Base-by-base conservation (phyloP, 2,888 invertebrate genomes). In the Lottia gigantea region DNA sequence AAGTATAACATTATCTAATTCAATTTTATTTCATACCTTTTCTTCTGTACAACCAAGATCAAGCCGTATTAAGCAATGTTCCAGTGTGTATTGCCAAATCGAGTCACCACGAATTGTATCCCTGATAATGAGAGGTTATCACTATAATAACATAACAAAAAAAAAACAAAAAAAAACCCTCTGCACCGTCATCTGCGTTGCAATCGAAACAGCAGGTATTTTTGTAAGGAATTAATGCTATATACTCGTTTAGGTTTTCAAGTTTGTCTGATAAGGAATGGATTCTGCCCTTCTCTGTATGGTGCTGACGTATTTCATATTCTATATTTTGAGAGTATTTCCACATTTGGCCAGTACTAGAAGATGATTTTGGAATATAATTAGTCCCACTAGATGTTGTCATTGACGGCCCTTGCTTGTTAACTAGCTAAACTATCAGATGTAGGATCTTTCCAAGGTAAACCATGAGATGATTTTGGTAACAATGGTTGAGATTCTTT, bases 231-330 rank as follows among this genome's bases (percentile, higher is more conserved):
- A n/a, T n/a, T n/a, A n/a, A 31, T 31, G 31, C 7, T 40, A 78
- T 85, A 83, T 75, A 87, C 87, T 78, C 79, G 55, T 84, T 78
- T 46, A 87, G 74, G 67, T 75, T 76, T 23, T 85, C 83, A 15
- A 87, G 78, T 61, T 83, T 70, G n/a, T 87, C 85, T 23, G 77
- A 70, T n/a, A 84, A 70, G 11, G 77, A 78, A 11, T 78, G 74
- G 16, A 78, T 74, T 31, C 76, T 74, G 40, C 74, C 70, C 61
- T 74, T 79, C 12, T 75, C 76, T n/a, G 72, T 70, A 31, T 75
- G 40, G 40, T 40, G 74, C 46, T 78, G 78, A 31, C 79, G 79
- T 46, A 82, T 75, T 73, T 82, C 81, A 49, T 77, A 79, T 49
- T 83, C 83, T 46, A 84, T 78, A 55, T 78, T 80, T 12, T 80